A percentile compares a stretch with the other conserved stretches of the same genome.
Evolutionary conservation across 2,113 vertebrate species (phyloP).

Genomic region (Vulpes vulpes): DNA sequence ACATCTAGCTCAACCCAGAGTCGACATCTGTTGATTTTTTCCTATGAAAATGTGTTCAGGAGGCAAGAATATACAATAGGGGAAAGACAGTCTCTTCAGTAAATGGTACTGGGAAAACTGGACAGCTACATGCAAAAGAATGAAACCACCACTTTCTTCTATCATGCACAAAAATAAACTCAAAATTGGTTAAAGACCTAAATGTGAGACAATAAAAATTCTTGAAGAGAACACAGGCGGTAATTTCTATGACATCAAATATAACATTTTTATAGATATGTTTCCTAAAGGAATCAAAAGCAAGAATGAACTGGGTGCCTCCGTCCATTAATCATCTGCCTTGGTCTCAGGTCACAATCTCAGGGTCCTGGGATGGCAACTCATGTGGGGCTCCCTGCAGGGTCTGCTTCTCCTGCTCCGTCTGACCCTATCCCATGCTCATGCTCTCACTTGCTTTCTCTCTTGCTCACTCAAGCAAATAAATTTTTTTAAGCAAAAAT

Average conservation of each 20-base stretch:
- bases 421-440: neutral
- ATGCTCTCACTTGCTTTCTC: neutral
- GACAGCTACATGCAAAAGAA: neutral
- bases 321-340: neutral
- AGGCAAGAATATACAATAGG: neutral
- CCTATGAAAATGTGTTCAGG: neutral
- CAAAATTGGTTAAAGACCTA: neutral
- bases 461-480: neutral
- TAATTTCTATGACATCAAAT: neutral
- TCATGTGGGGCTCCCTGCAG: no score
- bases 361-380: neutral
- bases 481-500: neutral
- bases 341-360: neutral
- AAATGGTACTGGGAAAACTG: neutral
- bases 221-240: neutral
- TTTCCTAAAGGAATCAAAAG: neutral
- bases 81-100: neutral
- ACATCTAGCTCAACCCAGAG: neutral
- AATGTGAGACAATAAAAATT: neutral
- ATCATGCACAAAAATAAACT: neutral
- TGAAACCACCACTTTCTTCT: neutral
- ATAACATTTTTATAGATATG: neutral
- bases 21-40: neutral
- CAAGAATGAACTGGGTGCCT: neutral
- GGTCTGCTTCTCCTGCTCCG: no score